Base-by-base conservation (phyloP, 2,797 vertebrate species). In the Tokudaia muenninki region DNA sequence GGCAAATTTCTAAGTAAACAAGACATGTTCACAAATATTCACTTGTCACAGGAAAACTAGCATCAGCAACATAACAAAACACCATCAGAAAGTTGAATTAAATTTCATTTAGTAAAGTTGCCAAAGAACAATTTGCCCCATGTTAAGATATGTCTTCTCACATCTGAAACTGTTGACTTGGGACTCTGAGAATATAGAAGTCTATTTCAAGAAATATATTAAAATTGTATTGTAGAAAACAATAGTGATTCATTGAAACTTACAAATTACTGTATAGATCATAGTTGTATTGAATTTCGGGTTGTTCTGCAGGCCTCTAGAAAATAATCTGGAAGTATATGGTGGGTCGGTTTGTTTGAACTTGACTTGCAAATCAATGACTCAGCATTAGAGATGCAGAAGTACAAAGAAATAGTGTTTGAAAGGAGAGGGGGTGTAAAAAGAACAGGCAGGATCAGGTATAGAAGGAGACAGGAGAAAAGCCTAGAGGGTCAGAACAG, bases 141-240 rank as follows among this genome's bases (percentile, higher is more conserved):
- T 14, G 61, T n/a, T 34, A 59, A 87, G 34, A 52, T 2, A 3
- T 44, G 75, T 91, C 3, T 14, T 88, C 59, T 74, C 34, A 41
- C 9, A 86, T 41, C 10, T 87, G 14, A 88, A 83, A 87, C 2
- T 19, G 67, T 90, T 95, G 6, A n/a, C 14, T 87, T 50, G 63
- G 47, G 37, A 91, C 16, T 61, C 83, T 84, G 52, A 84, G 44
- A 61, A 55, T 79, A 47, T 37, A 61, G 55, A 75, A 70, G 3
- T 63, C 65, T 92, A 10, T 82, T 47, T 26, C 3, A 37, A 19
- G 16, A 59, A 87, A 31, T 80, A 2, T 19, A 13, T 55, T 83
- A 72, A 14, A 92, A 79, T 89, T 92, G 67, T 90, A 10, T 55
- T 63, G 9, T 87, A 88, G 63, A 90, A 81, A 74, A 61, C 37